These are phyloP conservation scores for Hystrix brachyura DNA, from an alignment of 2,113 vertebrate genomes.

Conservation along the genomic window DNA sequence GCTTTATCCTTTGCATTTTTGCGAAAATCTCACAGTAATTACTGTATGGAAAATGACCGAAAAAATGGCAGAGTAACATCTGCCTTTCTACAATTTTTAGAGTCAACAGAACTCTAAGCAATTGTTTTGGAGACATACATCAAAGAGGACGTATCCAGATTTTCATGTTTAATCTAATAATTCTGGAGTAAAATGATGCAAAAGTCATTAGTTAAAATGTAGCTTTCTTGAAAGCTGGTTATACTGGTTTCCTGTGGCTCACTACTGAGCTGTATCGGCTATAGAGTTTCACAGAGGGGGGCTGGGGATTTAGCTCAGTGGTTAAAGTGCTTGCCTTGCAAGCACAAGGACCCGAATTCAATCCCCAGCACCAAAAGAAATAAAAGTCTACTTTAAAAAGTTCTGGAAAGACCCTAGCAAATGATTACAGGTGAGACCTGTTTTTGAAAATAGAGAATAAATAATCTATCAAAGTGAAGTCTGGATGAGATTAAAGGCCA, in stretches of 20 bases:
- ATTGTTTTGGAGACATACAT: conserved; percentile 10
- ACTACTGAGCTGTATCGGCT: not conserved
- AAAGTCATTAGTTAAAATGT: conserved; percentile 20
- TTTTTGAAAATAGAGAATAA: conserved; percentile 46
- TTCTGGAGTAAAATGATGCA: conserved; percentile 14
- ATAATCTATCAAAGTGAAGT: not conserved
- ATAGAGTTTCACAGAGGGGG: not conserved
- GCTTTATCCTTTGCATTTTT: conserved; percentile 29
- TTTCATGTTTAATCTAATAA: conserved; percentile 24
- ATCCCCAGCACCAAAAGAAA: not conserved
- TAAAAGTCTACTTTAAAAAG: not conserved
- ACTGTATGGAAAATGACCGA: conserved; percentile 16
- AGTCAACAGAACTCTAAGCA: not conserved
- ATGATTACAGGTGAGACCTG: not conserved
- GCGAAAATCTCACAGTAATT: not conserved
- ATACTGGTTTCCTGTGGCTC: not conserved
- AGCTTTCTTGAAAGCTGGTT: not conserved
- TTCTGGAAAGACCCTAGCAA: not conserved
- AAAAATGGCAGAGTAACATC: conserved; percentile 1
- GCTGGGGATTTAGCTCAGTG: no score
- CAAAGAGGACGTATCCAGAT: not conserved
- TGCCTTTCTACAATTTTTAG: not conserved
- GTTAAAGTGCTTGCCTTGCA: no score
- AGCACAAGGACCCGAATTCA: no score
- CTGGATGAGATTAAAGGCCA: not conserved